Evolutionary conservation across 2,113 vertebrate genomes (phyloP), one percentile per base, ranked within the genome.

Genomic region (Caretta caretta): DNA sequence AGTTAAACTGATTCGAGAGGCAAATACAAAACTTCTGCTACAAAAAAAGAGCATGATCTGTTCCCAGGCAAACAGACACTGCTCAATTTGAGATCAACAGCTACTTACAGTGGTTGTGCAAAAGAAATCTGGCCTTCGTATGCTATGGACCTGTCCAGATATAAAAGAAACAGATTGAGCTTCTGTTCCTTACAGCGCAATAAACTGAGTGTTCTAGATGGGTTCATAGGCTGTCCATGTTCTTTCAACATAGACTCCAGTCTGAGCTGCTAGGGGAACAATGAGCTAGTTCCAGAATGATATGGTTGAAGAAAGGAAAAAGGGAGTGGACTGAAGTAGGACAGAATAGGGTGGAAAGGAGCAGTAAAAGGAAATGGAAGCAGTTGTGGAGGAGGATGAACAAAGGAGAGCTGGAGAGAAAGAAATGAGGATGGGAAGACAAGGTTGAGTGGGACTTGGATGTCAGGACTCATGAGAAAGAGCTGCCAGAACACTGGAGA

Each of bases 11-110:
- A 46, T 62, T 57, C 29, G 76, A 86, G 56, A 62, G 27, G 54
- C 31, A 6, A 0, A 0, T 4, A 17, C 16, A 84, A 83, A 27
- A 76, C 1, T 29, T 3, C 31, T 7, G 3, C 8, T 27, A 29
- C 1, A 65, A 12, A 6, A 6, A 0, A 6, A 35, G 53, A 53
- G 22, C 10, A 78, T 42, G 42, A 42, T 48, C n/a, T 17, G 3
- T 83, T n/a, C 9, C 31, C 38, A 49, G 72, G 59, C 42, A 76
- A 48, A 78, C 46, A 48, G 42, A 78, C 11, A 11, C 3, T 6
- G 42, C 6, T 78, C 24, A 48, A 25, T 20, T 38, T 10, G 75
- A 78, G 75, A 78, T 3, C 42, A 78, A 78, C 42, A 78, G 75
- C 42, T 46, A 22, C 10, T 48, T 78, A 14, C 1, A 12, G 14